A percentile compares a stretch with the other conserved stretches of the same genome.
These are phyloP conservation scores for Netelia inedita DNA, from an alignment of 2,888 invertebrate genomes.

Conservation along the genomic window DNA sequence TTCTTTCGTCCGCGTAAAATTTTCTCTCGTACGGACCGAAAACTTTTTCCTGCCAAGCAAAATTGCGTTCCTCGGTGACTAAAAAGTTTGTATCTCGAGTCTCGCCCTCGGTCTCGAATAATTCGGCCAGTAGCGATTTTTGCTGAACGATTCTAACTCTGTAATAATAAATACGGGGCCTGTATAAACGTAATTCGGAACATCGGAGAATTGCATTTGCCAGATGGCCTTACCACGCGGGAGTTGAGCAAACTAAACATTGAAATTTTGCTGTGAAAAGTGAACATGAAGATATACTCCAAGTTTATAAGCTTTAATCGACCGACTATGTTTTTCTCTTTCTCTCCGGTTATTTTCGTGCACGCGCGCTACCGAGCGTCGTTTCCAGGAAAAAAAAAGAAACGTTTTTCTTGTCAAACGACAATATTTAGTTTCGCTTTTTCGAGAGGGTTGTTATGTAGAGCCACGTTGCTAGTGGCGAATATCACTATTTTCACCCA, in stretches of 20 bases:
- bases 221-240: conserved; percentile 58
- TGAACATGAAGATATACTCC: conserved; percentile 26
- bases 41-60: conserved; percentile 91
- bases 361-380: conserved; percentile 14
- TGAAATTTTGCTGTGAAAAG: conserved; percentile 50
- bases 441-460: not conserved
- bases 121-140: conserved; percentile 81
- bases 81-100: conserved; percentile 81
- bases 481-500: not conserved
- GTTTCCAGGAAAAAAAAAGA: conserved; percentile 32
- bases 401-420: conserved; percentile 13
- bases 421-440: conserved; percentile 6
- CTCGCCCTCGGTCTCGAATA: conserved; percentile 81
- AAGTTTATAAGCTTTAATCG: conserved; percentile 1
- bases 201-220: conserved; percentile 11
- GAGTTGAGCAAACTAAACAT: conserved; percentile 65
- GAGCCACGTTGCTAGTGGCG: not conserved
- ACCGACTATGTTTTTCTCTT: not conserved
- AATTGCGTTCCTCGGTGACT: conserved; percentile 81
- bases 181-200: conserved; percentile 26
- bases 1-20: conserved; percentile 87
- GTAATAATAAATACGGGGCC: conserved; percentile 68
- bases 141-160: conserved; percentile 82
- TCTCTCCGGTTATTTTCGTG: conserved; percentile 62
- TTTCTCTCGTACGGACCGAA: conserved; percentile 88